Conservation (phyloP, 2,113 vertebrate genomes). For the Entomyzon cyanotis region DNA sequence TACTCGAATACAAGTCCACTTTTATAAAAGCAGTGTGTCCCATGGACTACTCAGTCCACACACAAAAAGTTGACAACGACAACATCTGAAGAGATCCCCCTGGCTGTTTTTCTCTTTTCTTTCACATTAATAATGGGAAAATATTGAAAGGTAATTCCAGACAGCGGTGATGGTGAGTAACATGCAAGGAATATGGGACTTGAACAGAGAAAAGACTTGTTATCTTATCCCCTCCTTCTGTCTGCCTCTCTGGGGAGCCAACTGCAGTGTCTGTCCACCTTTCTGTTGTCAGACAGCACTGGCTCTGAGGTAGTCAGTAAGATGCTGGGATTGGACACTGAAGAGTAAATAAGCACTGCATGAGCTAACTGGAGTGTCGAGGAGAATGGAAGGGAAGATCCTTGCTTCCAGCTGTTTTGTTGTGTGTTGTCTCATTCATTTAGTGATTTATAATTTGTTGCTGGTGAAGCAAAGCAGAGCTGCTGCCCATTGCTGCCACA, state of each 20-base stretch:
- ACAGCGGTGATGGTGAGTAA: background rate
- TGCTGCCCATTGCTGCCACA: background rate
- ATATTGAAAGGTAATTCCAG: background rate
- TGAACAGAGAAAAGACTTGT: background rate
- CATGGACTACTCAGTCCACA: background rate
- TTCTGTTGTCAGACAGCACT: background rate
- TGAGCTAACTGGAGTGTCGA: background rate
- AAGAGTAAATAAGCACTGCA: background rate
- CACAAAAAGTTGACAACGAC: background rate
- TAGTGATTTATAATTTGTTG: conserved; percentile 10
- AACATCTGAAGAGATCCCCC: background rate
- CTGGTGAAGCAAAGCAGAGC: conserved; percentile 9
- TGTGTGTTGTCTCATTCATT: background rate
- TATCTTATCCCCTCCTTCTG: background rate
- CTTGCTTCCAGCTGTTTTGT: conserved; percentile 5
- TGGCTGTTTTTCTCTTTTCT: background rate
- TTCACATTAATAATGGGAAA: background rate
- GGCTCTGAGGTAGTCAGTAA: background rate
- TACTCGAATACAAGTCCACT: background rate
- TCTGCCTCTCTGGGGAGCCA: background rate
- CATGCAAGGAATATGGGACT: background rate
- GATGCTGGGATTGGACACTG: background rate
- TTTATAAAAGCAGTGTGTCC: background rate
- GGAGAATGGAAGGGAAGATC: background rate
- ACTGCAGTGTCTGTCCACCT: background rate